Percentiles rank a stretch among this genome's conserved stretches.
Conservation (phyloP, 2,797 vertebrate species). For the Darevskia mixta region DNA sequence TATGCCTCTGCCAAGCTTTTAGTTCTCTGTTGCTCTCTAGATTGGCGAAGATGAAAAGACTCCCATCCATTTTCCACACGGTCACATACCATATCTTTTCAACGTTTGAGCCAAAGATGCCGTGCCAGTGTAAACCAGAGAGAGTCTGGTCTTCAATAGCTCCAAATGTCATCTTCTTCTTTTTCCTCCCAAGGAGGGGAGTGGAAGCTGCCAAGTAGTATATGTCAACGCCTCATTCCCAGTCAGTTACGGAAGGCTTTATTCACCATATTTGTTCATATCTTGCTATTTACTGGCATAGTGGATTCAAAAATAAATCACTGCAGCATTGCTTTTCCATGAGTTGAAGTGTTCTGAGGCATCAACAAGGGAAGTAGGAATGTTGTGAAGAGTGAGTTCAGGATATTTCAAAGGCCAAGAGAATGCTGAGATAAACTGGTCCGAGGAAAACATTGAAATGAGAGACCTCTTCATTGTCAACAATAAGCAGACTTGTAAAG, state of each 20-base stretch:
- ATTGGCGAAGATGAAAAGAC: background rate
- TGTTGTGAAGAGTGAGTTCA: background rate
- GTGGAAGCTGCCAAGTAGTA: background rate
- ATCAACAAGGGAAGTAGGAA: background rate
- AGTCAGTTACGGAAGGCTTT: conserved; percentile 10
- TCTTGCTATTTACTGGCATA: background rate
- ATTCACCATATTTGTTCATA: conserved; percentile 9
- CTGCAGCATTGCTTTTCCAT: conserved; percentile 10
- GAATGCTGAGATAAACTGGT: background rate
- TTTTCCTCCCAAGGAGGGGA: background rate
- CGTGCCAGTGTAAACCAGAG: conserved; percentile 3
- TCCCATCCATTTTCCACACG: background rate
- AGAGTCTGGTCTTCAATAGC: conserved; percentile 14
- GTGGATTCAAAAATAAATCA: conserved; percentile 36
- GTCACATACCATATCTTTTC: background rate
- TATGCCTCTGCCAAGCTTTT: conserved; percentile 25
- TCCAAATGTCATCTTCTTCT: background rate
- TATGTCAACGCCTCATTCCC: conserved; percentile 10
- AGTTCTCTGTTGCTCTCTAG: background rate
- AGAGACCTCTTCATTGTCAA: background rate
- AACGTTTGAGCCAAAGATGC: background rate
- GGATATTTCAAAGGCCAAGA: background rate
- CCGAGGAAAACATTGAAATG: background rate
- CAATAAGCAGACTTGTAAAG: background rate
- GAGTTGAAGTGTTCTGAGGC: background rate